These are phyloP conservation scores for Micoletzkya japonica DNA, from an alignment of 2,888 invertebrate species.

Conservation along the genomic window DNA sequence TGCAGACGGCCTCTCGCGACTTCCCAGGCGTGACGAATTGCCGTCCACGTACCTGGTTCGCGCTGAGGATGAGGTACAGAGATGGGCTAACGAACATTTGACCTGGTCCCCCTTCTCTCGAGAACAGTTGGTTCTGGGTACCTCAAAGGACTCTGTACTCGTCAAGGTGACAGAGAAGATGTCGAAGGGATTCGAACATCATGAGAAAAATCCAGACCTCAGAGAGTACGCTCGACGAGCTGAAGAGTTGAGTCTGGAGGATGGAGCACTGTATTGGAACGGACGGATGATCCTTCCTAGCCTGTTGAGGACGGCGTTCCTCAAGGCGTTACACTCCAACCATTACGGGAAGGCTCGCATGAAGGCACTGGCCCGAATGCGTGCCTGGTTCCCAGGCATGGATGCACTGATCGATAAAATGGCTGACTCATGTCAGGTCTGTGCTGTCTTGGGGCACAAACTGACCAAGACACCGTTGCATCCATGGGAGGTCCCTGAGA, in stretches of 20 bases:
- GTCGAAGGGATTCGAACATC: background rate
- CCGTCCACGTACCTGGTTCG: background rate
- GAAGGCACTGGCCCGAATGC: conserved; percentile 11
- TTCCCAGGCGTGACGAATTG: conserved; percentile 5
- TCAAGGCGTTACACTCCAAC: conserved; percentile 14
- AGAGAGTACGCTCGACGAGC: background rate
- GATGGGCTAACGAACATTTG: background rate
- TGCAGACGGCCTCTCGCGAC: conserved; percentile 64
- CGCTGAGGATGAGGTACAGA: background rate
- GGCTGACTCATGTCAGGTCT: conserved; percentile 5
- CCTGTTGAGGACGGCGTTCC: background rate
- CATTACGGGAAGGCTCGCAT: conserved; percentile 19
- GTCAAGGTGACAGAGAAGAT: background rate
- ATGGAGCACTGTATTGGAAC: background rate
- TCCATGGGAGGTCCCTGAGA: conserved; percentile 22
- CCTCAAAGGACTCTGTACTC: background rate
- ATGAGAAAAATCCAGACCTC: background rate
- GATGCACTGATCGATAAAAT: conserved; percentile 14
- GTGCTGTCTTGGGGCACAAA: conserved; percentile 18
- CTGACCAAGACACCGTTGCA: conserved; percentile 20
- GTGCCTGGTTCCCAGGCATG: conserved; percentile 14
- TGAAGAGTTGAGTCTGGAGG: background rate
- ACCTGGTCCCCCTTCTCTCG: background rate
- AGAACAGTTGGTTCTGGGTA: background rate
- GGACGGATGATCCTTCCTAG: conserved; percentile 9